Evolutionary conservation across 2,888 invertebrate genomes (phyloP).

Genomic region (Leucophenga montana): DNA sequence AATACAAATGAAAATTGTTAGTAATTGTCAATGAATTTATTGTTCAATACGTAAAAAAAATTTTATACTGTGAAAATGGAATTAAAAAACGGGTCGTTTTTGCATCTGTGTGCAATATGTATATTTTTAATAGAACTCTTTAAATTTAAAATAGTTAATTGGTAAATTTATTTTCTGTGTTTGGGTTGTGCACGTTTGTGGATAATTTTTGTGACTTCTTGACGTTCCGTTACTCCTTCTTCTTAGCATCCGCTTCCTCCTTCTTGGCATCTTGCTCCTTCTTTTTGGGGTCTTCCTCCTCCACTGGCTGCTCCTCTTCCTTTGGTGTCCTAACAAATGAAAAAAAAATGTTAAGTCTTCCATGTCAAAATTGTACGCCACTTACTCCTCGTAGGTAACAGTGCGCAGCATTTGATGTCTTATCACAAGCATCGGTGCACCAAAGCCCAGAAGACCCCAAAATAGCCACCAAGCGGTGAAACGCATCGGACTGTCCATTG

Average conservation of each 20-base stretch:
- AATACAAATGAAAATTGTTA: slow-evolving; percentile 4
- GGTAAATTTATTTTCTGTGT: too few relatives aligned
- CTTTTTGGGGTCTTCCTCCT: background rate
- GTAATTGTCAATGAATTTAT: background rate
- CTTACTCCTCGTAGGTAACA: slow-evolving; percentile 29
- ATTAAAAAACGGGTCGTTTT: background rate
- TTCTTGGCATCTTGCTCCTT: background rate
- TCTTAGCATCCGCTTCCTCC: background rate
- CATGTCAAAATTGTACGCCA: slow-evolving; percentile 26
- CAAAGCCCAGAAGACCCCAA: slow-evolving; percentile 55
- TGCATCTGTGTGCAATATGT: slow-evolving; percentile 19
- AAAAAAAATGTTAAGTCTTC: background rate
- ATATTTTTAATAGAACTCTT: background rate
- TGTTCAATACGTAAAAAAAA: background rate
- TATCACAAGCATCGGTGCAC: slow-evolving; percentile 57
- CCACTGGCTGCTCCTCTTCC: background rate
- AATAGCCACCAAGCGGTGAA: slow-evolving; percentile 54
- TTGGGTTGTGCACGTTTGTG: too few relatives aligned
- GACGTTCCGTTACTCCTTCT: too few relatives aligned
- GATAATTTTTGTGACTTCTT: too few relatives aligned
- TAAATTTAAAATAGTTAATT: background rate
- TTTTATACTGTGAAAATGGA: background rate
- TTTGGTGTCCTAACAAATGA: slow-evolving; percentile 6
- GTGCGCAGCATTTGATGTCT: slow-evolving; percentile 56
- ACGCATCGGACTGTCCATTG: slow-evolving; percentile 54